A percentile compares a stretch with the other conserved stretches of the same genome.
Conservation (phyloP, 2,888 invertebrate genomes). For the Acanthopleura granulata region DNA sequence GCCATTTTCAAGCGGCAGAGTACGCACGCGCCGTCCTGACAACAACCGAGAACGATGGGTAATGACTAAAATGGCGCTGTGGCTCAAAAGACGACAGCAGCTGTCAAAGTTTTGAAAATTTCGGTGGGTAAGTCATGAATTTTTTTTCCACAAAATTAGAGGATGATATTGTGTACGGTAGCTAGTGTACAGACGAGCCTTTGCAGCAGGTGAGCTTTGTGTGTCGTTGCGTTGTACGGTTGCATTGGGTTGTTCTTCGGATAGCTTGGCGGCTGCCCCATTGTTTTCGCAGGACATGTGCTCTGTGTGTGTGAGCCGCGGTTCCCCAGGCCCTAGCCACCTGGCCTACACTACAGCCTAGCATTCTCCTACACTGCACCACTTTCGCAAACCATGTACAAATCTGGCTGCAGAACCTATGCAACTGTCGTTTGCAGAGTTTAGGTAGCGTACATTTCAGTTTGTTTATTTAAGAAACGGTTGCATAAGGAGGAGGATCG, state of each 20-base stretch:
- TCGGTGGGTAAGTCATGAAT: conserved; percentile 26
- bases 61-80: conserved; percentile 43
- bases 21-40: conserved; percentile 4
- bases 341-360: not conserved
- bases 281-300: conserved; percentile 6
- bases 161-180: too few species aligned
- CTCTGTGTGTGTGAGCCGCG: not conserved
- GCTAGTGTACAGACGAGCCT: too few species aligned
- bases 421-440: too few species aligned
- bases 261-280: not conserved
- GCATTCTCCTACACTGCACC: not conserved
- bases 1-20: conserved; percentile 75
- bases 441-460: too few species aligned
- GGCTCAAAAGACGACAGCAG: conserved; percentile 35
- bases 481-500: too few species aligned
- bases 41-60: conserved; percentile 36
- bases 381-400: too few species aligned
- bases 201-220: too few species aligned
- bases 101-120: conserved; percentile 37
- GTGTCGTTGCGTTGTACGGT: too few species aligned
- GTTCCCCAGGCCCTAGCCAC: not conserved
- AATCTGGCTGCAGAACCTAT: too few species aligned
- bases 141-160: not conserved
- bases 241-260: not conserved
- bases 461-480: too few species aligned